A percentile compares a stretch with the other conserved stretches of the same genome.
Conservation (phyloP, 1,140 invertebrate species). For the Doryteuthis pealeii region DNA sequence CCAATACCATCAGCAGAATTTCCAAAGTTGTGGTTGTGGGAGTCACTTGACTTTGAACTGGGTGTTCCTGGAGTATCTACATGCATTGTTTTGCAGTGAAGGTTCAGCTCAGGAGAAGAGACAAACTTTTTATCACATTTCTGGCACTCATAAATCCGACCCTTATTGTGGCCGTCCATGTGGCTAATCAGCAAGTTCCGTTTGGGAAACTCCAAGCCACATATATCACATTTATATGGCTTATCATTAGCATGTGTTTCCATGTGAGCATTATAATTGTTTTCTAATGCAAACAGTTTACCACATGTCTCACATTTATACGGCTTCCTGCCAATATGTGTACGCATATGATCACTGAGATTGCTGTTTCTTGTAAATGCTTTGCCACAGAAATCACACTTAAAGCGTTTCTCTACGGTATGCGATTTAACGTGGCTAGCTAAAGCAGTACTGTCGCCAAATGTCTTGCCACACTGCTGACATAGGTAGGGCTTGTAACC, state of each 20-base stretch:
- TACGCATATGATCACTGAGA: constrained; percentile 38
- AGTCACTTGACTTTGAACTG: not conserved
- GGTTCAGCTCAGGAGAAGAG: not conserved
- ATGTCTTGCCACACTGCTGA: constrained; percentile 85
- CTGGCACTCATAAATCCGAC: not conserved
- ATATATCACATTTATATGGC: constrained; percentile 74
- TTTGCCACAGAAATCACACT: constrained; percentile 28
- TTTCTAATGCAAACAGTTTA: constrained; percentile 6
- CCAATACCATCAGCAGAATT: not conserved
- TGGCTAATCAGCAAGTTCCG: not conserved
- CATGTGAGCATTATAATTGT: constrained; percentile 22
- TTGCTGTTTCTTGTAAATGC: constrained; percentile 21
- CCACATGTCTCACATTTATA: constrained; percentile 26
- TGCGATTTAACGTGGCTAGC: constrained; percentile 63
- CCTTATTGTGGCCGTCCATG: constrained; percentile 5
- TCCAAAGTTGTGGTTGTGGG: not conserved
- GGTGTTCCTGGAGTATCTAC: not conserved
- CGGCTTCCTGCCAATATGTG: constrained; percentile 42
- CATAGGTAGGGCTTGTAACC: constrained; percentile 70
- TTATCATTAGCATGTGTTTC: constrained; percentile 23
- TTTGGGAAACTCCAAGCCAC: constrained; percentile 66
- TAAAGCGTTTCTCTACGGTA: constrained; percentile 17
- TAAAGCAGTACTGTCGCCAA: constrained; percentile 83
- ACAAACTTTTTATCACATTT: not conserved
- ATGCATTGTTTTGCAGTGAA: not conserved